Evolutionary conservation across 35 echinoderm and acorn worm genomes (phyloP), one percentile per base, ranked within the genome.

Genomic region (Patiria miniata): DNA sequence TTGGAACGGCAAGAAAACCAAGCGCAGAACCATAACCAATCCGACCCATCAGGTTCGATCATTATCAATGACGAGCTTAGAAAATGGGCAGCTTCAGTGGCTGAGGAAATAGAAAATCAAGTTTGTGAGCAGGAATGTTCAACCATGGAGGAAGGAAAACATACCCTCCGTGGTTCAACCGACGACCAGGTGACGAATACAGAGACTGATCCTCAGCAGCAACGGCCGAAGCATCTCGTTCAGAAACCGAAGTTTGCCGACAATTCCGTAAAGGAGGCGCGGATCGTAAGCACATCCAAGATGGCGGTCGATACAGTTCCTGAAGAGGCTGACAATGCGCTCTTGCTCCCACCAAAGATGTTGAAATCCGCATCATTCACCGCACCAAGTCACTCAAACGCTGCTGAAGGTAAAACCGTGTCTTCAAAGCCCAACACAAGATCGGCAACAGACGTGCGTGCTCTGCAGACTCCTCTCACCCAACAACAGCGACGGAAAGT

Each of bases 401-500:
- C 73, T 18, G 84, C 40, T 69, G 83, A 85, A 65, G 83, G 36
- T 7, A 16, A 34, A 8, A n/a, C 36, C 1, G 12, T n/a, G 4
- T 79, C 68, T 51, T 9, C 85, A 29, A n/a, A 50, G 19, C 29
- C 52, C 37, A 15, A 68, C 65, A 50, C 85, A 87, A 39, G 85
- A 28, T 87, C 85, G 28, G 55, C 85, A 51, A 87, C 85, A 19
- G 78, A 87, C 39, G 85, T 87, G 6, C 85, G 85, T 36, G 85
- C 76, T 10, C 44, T 87, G 12, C 68, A 87, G 85, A 52, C 42
- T 5, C 52, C 50, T 21, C 85, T 87, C 29, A 30, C 85, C 2
- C 65, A 87, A 36, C 76, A 87, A 51, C 85, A 87, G 73, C 77
- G 78, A 18, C 85, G 85, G 33, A 87, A 87, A 18, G 51, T 87